phyloP scores from a whole-genome alignment of 2,113 vertebrate species.

The Corynorhinus townsendii region DNA sequence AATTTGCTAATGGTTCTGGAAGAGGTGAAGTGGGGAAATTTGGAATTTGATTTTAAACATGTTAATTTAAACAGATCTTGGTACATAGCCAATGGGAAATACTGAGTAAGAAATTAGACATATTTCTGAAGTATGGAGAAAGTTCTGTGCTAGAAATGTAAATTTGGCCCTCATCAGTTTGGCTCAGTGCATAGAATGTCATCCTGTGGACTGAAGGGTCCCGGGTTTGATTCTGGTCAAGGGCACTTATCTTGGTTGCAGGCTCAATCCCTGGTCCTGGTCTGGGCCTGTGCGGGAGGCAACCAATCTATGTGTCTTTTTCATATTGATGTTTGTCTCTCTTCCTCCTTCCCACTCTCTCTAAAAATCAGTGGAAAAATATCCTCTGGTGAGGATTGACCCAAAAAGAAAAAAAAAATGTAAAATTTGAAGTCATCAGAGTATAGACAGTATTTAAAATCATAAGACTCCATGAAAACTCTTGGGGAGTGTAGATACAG shows the following conservation, averaged over 20 bases:
- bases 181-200: no score
- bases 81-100: background rate
- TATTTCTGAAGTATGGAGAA: background rate
- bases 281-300: no score
- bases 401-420: background rate
- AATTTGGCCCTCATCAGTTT: background rate
- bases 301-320: no score
- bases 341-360: no score
- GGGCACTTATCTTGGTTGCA: no score
- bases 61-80: background rate
- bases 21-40: background rate
- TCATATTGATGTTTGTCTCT: no score
- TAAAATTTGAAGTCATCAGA: background rate
- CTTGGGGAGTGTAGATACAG: background rate
- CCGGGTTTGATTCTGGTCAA: no score
- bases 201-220: no score
- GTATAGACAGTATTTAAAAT: background rate
- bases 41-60: conserved; percentile 3
- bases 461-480: background rate
- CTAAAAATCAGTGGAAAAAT: no score
- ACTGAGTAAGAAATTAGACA: background rate
- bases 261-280: no score
- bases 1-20: conserved; percentile 23
- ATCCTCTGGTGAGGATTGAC: no score
- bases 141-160: background rate